A percentile compares a stretch with the other conserved stretches of the same genome.
Conservation (phyloP, 2,113 vertebrate species). For the Chunga burmeisteri region DNA sequence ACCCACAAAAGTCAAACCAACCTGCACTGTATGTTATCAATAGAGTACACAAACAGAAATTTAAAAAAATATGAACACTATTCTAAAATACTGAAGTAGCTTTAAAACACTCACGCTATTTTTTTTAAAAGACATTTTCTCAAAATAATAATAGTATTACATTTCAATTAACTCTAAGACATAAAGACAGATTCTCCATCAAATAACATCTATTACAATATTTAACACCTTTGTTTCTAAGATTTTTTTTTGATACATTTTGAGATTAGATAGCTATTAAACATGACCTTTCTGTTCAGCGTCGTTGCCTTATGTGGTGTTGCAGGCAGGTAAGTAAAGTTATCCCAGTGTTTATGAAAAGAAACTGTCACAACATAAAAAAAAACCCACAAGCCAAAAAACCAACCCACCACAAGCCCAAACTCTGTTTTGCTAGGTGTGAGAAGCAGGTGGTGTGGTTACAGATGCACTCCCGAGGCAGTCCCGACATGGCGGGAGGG, state of each 20-base stretch:
- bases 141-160: background rate
- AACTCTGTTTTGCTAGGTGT: background rate
- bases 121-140: background rate
- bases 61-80: background rate
- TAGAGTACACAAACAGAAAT: background rate
- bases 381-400: too few species aligned
- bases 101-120: background rate
- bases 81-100: background rate
- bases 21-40: background rate
- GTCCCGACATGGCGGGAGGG: fast-evolving
- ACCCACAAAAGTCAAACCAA: background rate
- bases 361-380: background rate
- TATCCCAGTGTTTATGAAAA: background rate
- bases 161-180: background rate
- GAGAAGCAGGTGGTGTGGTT: background rate
- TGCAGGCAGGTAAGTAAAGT: background rate
- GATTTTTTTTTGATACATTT: background rate
- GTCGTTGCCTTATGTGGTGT: fast-evolving
- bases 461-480: background rate
- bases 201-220: background rate
- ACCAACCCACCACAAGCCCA: too few species aligned
- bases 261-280: background rate
- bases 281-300: background rate
- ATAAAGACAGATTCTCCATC: background rate
- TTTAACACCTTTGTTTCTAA: background rate